These are phyloP conservation scores for Aphrophora alni DNA, from an alignment of 2,888 invertebrate species.

Conservation along the genomic window DNA sequence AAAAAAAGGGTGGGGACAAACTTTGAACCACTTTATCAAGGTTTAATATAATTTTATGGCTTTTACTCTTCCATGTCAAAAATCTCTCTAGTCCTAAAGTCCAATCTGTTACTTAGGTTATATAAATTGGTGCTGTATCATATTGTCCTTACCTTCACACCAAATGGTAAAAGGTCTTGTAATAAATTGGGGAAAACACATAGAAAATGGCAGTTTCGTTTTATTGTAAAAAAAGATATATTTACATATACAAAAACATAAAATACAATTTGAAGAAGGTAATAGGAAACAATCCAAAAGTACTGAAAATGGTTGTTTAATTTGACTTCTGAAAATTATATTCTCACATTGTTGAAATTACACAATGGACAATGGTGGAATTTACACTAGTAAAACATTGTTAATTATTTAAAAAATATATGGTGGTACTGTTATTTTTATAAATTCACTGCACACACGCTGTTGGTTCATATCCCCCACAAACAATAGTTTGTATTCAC, in stretches of 20 bases:
- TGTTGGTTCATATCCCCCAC: not conserved
- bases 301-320: not conserved
- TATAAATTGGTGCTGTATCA: too few relatives aligned
- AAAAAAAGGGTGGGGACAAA: too few relatives aligned
- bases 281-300: not conserved
- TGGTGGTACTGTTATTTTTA: not conserved
- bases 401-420: not conserved
- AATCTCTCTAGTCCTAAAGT: too few relatives aligned
- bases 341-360: not conserved
- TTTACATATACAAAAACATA: not conserved
- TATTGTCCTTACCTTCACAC: too few relatives aligned
- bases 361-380: not conserved
- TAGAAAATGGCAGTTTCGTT: not conserved
- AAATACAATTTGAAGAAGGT: not conserved
- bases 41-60: too few relatives aligned
- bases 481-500: not conserved
- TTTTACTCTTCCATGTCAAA: too few relatives aligned
- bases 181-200: not conserved
- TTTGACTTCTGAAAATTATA: not conserved
- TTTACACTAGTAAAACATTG: not conserved
- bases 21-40: too few relatives aligned
- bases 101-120: too few relatives aligned
- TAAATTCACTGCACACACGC: not conserved
- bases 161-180: too few relatives aligned
- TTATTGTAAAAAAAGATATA: constrained; percentile 2